Evolutionary conservation across 2,888 invertebrate genomes (phyloP), one percentile per base, ranked within the genome.

Genomic region (Gymnocheta viridis): DNA sequence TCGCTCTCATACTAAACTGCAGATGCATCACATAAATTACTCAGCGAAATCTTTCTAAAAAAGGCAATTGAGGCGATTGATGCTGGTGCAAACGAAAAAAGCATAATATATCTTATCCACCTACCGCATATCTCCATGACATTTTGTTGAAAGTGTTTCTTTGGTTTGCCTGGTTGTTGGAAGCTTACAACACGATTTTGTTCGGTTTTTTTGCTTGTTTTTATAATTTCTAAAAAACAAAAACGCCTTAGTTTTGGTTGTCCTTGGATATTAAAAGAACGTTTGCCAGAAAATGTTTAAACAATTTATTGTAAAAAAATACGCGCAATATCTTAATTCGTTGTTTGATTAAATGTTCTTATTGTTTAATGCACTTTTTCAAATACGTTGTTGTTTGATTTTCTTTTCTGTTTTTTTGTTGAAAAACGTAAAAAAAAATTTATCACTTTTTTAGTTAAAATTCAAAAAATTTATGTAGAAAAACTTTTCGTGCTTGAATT

Each of bases 91-190:
- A n/a, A 41, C 56, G 51, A 14, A 64, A 10, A 10, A 64, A 54
- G 9, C 0, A 41, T 38, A n/a, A 64, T 19, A 24, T 56, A n/a
- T 27, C 0, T 32, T n/a, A n/a, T 27, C 41, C 67, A 89, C 90
- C 87, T 89, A 91, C 90, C 90, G 90, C 90, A 88, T 91, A 91
- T 91, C 90, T 90, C 90, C 90, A 83, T 78, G 86, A 86, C 85
- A 83, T 86, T 85, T 85, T 82, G 82, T 64, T 49, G 2, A 62
- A 64, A 73, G 58, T 76, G 66, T 24, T 49, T 41, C 38, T 76
- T 78, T 54, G 62, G 24, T 64, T 64, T 73, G 44, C n/a, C 19
- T 66, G 67, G 27, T 54, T 58, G 35, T 22, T 78, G 32, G 10
- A 74, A 51, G 32, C 58, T 73, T 47, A 32, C 41, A 67, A 24